Percentiles rank a stretch among this genome's conserved stretches.
Evolutionary conservation across 1,140 invertebrate species (phyloP).

Genomic region (Sweltsa coloradensis): DNA sequence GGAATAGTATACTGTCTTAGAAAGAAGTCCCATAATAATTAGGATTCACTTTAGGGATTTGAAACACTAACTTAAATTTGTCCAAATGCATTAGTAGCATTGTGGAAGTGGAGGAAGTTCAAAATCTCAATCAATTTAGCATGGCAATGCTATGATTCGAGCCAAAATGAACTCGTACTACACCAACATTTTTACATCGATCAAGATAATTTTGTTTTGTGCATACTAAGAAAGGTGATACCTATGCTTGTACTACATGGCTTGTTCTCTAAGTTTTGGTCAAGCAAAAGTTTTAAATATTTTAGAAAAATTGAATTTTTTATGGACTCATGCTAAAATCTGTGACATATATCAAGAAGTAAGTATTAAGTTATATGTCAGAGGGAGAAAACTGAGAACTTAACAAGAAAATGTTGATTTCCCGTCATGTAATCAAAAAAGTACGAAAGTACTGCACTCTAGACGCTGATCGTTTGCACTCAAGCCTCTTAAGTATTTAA

Average conservation of each 20-base stretch:
- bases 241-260: no score
- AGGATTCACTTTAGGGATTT: neutral
- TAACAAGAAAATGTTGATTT: neutral
- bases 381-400: neutral
- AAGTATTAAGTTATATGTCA: neutral
- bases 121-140: neutral
- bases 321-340: neutral
- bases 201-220: no score
- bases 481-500: neutral
- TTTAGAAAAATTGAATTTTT: no score
- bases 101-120: neutral
- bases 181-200: no score
- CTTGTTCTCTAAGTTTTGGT: no score
- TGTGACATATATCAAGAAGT: neutral
- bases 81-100: neutral
- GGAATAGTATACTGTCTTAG: slow-evolving; percentile 19
- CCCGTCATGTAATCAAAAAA: neutral
- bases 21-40: neutral
- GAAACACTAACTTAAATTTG: neutral
- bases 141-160: neutral
- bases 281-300: no score
- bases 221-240: no score
- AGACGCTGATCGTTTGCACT: neutral
- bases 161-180: no score
- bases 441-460: neutral